Percentiles rank a stretch among this genome's conserved stretches.
These are phyloP conservation scores for Octopus bimaculoides DNA, from an alignment of 1,140 invertebrate species.

Conservation along the genomic window DNA sequence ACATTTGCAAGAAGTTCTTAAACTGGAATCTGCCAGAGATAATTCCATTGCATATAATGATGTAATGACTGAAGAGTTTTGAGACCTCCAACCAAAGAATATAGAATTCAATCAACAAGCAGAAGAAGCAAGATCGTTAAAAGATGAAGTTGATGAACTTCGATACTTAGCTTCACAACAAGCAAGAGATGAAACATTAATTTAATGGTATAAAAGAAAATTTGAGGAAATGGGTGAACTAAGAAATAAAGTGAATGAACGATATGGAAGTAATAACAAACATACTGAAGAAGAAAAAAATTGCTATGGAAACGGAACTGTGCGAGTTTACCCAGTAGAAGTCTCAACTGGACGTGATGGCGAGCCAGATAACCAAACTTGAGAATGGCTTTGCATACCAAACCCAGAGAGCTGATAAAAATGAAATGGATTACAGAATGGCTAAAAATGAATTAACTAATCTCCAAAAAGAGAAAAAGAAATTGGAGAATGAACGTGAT, in stretches of 20 bases:
- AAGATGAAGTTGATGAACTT: constrained; percentile 89
- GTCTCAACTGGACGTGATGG: constrained; percentile 79
- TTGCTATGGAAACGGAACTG: constrained; percentile 80
- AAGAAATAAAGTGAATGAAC: constrained; percentile 79
- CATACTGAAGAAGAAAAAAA: constrained; percentile 84
- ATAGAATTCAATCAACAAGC: constrained; percentile 71
- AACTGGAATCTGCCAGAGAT: constrained; percentile 66
- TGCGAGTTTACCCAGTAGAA: constrained; percentile 61
- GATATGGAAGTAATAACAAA: constrained; percentile 90
- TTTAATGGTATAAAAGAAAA: constrained; percentile 91
- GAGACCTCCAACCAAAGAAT: constrained; percentile 74
- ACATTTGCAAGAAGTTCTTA: background rate
- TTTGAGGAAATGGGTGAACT: constrained; percentile 86
- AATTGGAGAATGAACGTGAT: constrained; percentile 77
- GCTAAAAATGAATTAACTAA: constrained; percentile 72
- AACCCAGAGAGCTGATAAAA: constrained; percentile 81
- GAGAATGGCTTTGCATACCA: constrained; percentile 82
- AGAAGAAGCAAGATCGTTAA: constrained; percentile 55
- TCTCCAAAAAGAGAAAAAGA: constrained; percentile 79
- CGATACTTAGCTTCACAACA: constrained; percentile 73
- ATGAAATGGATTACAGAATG: constrained; percentile 85
- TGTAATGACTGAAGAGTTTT: constrained; percentile 75
- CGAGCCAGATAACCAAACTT: constrained; percentile 80
- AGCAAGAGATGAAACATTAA: constrained; percentile 76
- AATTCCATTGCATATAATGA: constrained; percentile 80